These are phyloP conservation scores for Coenonympha arcania DNA, from an alignment of 2,888 invertebrate genomes.

Conservation along the genomic window DNA sequence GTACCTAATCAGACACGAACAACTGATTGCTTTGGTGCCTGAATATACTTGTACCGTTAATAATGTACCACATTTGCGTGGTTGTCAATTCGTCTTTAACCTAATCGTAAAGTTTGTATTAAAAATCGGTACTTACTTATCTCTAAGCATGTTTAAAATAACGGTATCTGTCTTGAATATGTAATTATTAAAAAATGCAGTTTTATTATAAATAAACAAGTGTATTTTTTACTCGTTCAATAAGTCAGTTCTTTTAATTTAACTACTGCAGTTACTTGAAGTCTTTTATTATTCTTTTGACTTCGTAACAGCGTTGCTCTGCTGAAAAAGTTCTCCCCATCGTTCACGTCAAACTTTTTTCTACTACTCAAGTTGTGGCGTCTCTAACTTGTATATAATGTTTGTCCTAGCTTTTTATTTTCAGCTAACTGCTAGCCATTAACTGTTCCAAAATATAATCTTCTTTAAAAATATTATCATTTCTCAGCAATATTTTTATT, in stretches of 20 bases:
- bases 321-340: constrained; percentile 14
- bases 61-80: constrained; percentile 6
- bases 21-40: not conserved
- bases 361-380: constrained; percentile 16
- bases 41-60: not conserved
- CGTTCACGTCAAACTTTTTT: constrained; percentile 17
- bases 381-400: constrained; percentile 12
- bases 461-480: not conserved
- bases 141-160: too few relatives aligned
- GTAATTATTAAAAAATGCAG: too few relatives aligned
- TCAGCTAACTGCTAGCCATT: constrained; percentile 7
- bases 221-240: not conserved
- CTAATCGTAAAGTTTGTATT: constrained; percentile 10
- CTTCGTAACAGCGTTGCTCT: constrained; percentile 16
- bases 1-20: constrained; percentile 1
- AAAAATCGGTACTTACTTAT: too few relatives aligned
- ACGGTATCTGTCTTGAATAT: too few relatives aligned
- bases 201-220: not conserved
- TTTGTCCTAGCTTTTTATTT: constrained; percentile 16
- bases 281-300: constrained; percentile 13
- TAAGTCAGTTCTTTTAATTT: not conserved
- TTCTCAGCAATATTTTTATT: too few relatives aligned
- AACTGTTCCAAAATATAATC: constrained; percentile 10
- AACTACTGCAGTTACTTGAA: not conserved
- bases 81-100: constrained; percentile 3